Evolutionary conservation across 2,797 vertebrate genomes (phyloP).

Genomic region (Basileuterus tristriatus): DNA sequence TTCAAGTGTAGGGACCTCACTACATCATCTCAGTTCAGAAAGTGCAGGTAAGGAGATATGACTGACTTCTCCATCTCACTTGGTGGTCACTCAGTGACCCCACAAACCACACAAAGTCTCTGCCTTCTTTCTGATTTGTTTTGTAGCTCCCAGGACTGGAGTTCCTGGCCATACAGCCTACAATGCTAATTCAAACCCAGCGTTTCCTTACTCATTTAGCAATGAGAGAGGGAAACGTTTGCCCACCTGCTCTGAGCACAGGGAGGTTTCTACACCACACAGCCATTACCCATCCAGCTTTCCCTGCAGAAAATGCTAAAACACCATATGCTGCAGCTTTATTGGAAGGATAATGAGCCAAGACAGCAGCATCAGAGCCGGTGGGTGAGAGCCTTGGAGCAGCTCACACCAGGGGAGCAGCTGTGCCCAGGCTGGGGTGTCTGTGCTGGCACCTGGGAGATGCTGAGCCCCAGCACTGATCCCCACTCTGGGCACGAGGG

Average conservation of each 20-base stretch:
- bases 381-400: neutral
- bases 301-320: neutral
- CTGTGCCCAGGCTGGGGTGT: neutral
- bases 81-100: neutral
- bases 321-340: neutral
- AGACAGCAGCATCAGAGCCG: neutral
- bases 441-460: neutral
- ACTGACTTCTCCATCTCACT: neutral
- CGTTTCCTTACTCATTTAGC: neutral
- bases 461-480: fast-evolving
- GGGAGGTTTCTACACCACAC: neutral
- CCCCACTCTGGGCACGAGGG: fast-evolving
- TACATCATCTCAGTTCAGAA: neutral
- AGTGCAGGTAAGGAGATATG: neutral
- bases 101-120: neutral
- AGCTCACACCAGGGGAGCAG: neutral
- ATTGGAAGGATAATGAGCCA: neutral
- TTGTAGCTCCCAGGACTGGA: neutral
- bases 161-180: neutral
- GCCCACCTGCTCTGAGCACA: neutral
- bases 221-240: neutral
- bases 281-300: neutral
- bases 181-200: neutral
- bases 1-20: neutral
- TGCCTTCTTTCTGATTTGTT: neutral